These are phyloP conservation scores for Sesia apiformis DNA, from an alignment of 2,888 invertebrate genomes.

Conservation along the genomic window DNA sequence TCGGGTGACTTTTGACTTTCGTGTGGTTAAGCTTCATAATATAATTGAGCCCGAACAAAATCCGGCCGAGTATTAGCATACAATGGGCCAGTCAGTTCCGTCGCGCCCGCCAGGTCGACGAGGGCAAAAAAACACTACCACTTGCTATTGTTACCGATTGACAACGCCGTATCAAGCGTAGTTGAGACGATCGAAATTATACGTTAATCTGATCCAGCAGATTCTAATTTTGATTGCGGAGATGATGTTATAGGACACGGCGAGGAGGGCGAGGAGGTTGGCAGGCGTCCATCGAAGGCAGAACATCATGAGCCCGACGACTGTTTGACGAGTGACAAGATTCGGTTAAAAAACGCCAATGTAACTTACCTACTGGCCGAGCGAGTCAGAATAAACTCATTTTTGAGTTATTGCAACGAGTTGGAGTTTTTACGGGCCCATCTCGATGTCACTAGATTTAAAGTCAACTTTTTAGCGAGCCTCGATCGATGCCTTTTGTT, in stretches of 20 bases:
- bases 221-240: neutral
- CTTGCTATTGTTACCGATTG: constrained; percentile 25
- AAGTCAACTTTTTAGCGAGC: constrained; percentile 10
- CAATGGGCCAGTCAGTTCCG: constrained; percentile 70
- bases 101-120: constrained; percentile 66
- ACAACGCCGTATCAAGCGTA: constrained; percentile 18
- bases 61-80: constrained; percentile 71
- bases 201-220: neutral
- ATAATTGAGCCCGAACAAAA: constrained; percentile 72
- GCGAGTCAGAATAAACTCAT: constrained; percentile 31
- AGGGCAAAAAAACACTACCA: constrained; percentile 71
- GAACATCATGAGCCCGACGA: constrained; percentile 66
- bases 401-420: constrained; percentile 57
- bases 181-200: neutral
- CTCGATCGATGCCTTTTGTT: constrained; percentile 47
- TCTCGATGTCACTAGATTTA: constrained; percentile 15
- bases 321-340: constrained; percentile 68
- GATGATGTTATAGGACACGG: constrained; percentile 16
- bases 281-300: constrained; percentile 68
- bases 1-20: constrained; percentile 71
- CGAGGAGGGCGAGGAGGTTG: constrained; percentile 33
- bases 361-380: constrained; percentile 51
- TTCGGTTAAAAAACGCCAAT: constrained; percentile 62
- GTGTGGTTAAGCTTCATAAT: constrained; percentile 70
- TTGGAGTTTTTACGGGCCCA: constrained; percentile 16